Conservation (phyloP, 2,888 invertebrate genomes). For the Strigamia maritima region DNA sequence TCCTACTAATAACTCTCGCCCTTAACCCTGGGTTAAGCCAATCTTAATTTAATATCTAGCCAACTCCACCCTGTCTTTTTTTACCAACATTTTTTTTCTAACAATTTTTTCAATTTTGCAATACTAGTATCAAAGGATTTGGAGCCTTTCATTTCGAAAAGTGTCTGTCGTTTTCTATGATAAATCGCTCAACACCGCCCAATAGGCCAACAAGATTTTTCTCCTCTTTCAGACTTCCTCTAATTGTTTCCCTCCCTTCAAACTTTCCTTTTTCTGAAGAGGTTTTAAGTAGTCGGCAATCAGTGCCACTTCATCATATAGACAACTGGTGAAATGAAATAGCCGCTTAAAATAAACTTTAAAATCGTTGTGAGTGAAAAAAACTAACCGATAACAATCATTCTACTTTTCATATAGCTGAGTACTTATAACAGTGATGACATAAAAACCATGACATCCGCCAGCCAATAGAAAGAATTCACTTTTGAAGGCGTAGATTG, state of each 20-base stretch:
- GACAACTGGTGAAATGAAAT: not conserved
- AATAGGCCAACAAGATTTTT: constrained; percentile 23
- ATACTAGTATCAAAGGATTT: constrained; percentile 7
- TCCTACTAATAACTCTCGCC: constrained; percentile 15
- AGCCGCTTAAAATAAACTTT: not conserved
- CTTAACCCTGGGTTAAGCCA: constrained; percentile 16
- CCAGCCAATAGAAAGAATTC: too few species aligned
- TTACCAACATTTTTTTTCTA: not conserved
- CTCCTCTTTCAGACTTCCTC: constrained; percentile 15
- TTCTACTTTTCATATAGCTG: not conserved
- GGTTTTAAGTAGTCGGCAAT: constrained; percentile 5
- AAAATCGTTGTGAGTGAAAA: not conserved
- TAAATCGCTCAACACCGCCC: constrained; percentile 15
- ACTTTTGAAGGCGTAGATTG: not conserved
- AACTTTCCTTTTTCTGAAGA: constrained; percentile 15
- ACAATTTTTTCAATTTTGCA: not conserved
- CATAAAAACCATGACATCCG: too few species aligned
- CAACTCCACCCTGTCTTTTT: not conserved
- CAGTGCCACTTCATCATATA: constrained; percentile 20
- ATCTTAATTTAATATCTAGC: constrained; percentile 6
- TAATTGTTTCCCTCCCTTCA: constrained; percentile 16
- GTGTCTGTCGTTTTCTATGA: constrained; percentile 19
- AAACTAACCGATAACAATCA: not conserved
- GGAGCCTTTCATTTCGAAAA: constrained; percentile 18
- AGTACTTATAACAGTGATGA: not conserved